Evolutionary conservation across 2,888 invertebrate species (phyloP), one percentile per base, ranked within the genome.

Genomic region (Diloba caeruleocephala): DNA sequence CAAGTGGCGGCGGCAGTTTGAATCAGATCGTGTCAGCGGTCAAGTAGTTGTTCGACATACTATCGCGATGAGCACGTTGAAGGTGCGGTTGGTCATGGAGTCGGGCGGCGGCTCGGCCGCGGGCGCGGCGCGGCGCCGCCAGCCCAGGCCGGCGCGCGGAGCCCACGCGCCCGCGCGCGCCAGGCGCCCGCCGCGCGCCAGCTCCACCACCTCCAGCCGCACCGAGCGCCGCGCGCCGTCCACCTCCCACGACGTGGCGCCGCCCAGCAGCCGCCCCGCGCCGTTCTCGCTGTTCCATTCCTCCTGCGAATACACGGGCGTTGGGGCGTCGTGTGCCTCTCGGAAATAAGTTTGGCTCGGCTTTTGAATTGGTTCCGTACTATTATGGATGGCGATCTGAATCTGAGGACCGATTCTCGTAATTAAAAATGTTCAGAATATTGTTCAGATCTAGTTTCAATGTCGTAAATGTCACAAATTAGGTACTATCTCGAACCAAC

Each of bases 11-110:
- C n/a, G n/a, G n/a, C n/a, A n/a, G n/a, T n/a, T n/a, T n/a, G n/a
- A n/a, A n/a, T n/a, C n/a, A n/a, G n/a, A n/a, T n/a, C n/a, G n/a
- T n/a, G n/a, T n/a, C n/a, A n/a, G n/a, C n/a, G n/a, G n/a, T n/a
- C n/a, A n/a, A 17, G 17, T 3, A 17, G 17, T 5, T 17, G 17
- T 5, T 17, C 17, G 17, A 25, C 9, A 17, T 44, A 88, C 89
- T 74, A 71, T 39, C 0, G 89, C 88, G 48, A 90, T 84, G 70
- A 90, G 85, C 15, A 91, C 82, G 49, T 78, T 87, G 80, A 90
- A 91, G 53, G 89, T 90, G 71, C 87, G 85, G 78, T 90, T 90
- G 68, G 82, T 78, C 89, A 91, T 89, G 66, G 84, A 77, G 78
- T 84, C 87, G 12, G 71, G 71, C 39, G 87, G 85, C 59, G 77